Evolutionary conservation across 2,797 vertebrate species (phyloP).

Genomic region (Sebastes iracundus): DNA sequence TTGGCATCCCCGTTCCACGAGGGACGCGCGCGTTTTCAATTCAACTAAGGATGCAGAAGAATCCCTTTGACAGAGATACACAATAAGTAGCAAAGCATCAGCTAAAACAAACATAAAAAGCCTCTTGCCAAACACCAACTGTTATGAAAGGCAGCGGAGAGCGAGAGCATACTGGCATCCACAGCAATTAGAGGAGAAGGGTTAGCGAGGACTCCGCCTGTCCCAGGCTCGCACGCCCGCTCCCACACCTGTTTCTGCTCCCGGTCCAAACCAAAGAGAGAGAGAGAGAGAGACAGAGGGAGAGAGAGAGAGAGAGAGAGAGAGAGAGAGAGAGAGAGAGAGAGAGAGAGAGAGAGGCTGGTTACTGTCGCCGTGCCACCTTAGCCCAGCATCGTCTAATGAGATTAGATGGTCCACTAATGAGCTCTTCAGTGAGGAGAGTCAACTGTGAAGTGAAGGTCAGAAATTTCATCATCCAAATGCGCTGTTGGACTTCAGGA

Average conservation of each 20-base stretch:
- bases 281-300: constrained; percentile 15
- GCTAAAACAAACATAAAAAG: constrained; percentile 71
- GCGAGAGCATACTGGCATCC: constrained; percentile 65
- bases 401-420: constrained; percentile 82
- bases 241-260: constrained; percentile 77
- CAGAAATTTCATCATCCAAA: constrained; percentile 77
- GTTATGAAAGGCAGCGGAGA: constrained; percentile 69
- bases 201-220: constrained; percentile 66
- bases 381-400: constrained; percentile 75
- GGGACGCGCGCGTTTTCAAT: constrained; percentile 34
- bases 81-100: constrained; percentile 65
- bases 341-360: constrained; percentile 17
- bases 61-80: constrained; percentile 64
- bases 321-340: constrained; percentile 19
- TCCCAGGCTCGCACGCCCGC: constrained; percentile 61
- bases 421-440: constrained; percentile 76
- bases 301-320: constrained; percentile 7
- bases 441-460: constrained; percentile 82
- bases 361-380: constrained; percentile 72
- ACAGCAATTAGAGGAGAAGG: constrained; percentile 75
- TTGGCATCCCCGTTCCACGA: constrained; percentile 43
- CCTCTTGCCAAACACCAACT: constrained; percentile 73
- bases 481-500: constrained; percentile 79
- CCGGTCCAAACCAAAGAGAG: constrained; percentile 46
- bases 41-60: constrained; percentile 52